phyloP scores from a whole-genome alignment of 2,888 invertebrate genomes.

The Meteorus cinctellus region DNA sequence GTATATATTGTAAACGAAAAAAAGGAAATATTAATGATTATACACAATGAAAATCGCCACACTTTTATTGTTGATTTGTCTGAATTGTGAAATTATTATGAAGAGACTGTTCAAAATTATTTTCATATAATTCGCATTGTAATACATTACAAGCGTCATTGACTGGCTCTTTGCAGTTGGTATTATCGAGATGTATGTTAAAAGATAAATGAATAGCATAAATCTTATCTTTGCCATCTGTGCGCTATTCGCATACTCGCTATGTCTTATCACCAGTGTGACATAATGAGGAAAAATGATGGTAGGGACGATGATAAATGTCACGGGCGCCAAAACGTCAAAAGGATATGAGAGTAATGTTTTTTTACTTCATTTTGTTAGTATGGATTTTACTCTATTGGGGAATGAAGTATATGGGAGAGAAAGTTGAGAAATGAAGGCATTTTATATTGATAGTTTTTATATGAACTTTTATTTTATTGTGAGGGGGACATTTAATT shows the following conservation, averaged over 20 bases:
- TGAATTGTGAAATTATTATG: background rate
- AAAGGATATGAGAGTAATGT: conserved; percentile 60
- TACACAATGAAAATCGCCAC: background rate
- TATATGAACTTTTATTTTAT: too few species aligned
- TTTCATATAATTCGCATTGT: background rate
- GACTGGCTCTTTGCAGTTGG: background rate
- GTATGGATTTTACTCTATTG: too few species aligned
- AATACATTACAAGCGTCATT: background rate
- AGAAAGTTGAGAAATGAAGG: too few species aligned
- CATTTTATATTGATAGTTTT: too few species aligned
- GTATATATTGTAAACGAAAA: background rate
- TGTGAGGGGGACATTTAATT: too few species aligned
- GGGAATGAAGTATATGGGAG: too few species aligned
- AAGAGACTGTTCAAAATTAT: background rate
- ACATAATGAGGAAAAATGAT: background rate
- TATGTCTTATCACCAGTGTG: conserved; percentile 25
- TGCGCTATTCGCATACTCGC: background rate
- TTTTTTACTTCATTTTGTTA: too few species aligned
- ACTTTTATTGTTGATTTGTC: background rate
- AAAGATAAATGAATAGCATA: background rate
- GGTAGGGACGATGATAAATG: conserved; percentile 37
- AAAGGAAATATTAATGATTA: background rate
- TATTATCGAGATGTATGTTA: background rate
- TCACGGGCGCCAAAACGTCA: conserved; percentile 67
- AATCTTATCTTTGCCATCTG: conserved; percentile 12